A percentile compares a stretch with the other conserved stretches of the same genome.
Evolutionary conservation across 2,113 vertebrate species (phyloP).

Genomic region (Rhea americana): DNA sequence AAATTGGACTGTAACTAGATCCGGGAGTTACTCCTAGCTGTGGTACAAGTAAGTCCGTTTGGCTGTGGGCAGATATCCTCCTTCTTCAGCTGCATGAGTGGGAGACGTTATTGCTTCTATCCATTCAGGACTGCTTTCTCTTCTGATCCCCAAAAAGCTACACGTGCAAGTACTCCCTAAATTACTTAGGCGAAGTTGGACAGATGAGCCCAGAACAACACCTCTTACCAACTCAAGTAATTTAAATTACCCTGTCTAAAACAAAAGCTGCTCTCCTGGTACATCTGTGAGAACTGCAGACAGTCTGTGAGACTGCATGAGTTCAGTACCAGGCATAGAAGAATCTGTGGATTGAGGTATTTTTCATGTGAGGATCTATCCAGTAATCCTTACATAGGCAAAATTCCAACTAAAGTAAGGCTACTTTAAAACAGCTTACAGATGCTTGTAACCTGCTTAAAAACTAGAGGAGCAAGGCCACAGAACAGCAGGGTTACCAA

Average conservation of each 20-base stretch:
- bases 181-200: conserved; percentile 37
- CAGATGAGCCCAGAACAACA: conserved; percentile 11
- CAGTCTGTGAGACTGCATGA: neutral
- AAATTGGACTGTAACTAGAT: neutral
- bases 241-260: neutral
- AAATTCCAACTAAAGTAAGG: neutral
- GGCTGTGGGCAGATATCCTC: neutral
- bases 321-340: neutral
- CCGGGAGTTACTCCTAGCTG: conserved; percentile 4
- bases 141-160: conserved; percentile 1
- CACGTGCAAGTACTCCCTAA: neutral
- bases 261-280: neutral
- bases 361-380: neutral
- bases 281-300: neutral
- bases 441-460: neutral
- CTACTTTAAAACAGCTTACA: neutral
- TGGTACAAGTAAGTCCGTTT: neutral
- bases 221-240: neutral
- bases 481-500: neutral
- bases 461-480: neutral
- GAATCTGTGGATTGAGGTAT: neutral
- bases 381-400: neutral
- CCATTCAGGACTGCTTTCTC: neutral
- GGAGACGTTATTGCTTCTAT: conserved; percentile 53
- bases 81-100: conserved; percentile 5